Evolutionary conservation across 37 sponge, comb jelly and placozoan species (phyloP).

Genomic region (Diacarnus erythraeanus): DNA sequence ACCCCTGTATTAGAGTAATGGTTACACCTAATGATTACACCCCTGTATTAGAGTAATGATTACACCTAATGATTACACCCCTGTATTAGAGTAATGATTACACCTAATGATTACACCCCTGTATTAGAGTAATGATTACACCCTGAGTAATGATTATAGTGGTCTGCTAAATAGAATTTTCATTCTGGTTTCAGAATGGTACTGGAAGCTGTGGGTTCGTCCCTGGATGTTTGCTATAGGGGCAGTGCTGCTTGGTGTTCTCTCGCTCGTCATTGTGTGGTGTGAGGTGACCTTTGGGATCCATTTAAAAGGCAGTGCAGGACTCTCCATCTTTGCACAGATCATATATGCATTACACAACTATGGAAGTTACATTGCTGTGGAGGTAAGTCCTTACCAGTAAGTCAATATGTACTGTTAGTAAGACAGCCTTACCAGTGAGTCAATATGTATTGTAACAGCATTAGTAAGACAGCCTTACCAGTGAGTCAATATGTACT

Average conservation of each 20-base stretch:
- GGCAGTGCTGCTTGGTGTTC: slow-evolving; percentile 48
- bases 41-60: too few species aligned
- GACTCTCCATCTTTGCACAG: slow-evolving; percentile 62
- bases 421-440: too few species aligned
- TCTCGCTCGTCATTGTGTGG: slow-evolving; percentile 83
- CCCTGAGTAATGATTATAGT: too few species aligned
- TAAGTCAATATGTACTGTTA: neutral
- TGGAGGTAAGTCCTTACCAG: slow-evolving; percentile 29
- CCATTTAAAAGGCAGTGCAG: neutral
- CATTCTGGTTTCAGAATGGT: slow-evolving; percentile 59
- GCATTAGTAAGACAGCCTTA: too few species aligned
- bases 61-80: too few species aligned
- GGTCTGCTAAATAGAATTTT: too few species aligned
- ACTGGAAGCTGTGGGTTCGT: slow-evolving; percentile 73
- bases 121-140: neutral
- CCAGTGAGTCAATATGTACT: too few species aligned
- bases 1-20: too few species aligned
- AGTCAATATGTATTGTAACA: too few species aligned
- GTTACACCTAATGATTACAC: too few species aligned
- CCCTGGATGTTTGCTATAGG: slow-evolving; percentile 57
- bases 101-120: too few species aligned
- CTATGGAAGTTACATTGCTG: slow-evolving; percentile 45
- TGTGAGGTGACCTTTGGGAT: slow-evolving; percentile 78
- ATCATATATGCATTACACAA: slow-evolving; percentile 48
- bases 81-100: too few species aligned